Percentiles rank a stretch among this genome's conserved stretches.
Conservation (phyloP, 2,113 vertebrate species). For the Silurus asotus region DNA sequence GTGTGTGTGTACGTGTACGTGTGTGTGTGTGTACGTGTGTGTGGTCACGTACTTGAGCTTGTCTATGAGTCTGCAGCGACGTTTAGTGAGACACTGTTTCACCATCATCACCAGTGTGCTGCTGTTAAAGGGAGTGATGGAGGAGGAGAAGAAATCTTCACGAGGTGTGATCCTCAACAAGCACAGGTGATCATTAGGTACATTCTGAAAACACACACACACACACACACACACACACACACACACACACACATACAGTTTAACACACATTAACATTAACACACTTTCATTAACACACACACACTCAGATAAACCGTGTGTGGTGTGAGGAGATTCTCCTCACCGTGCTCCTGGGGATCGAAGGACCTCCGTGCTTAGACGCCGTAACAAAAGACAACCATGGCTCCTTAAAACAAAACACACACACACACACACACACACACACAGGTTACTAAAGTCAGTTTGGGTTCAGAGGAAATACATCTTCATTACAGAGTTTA, state of each 20-base stretch:
- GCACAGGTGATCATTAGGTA: constrained; percentile 79
- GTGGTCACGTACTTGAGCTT: constrained; percentile 80
- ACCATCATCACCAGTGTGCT: constrained; percentile 82
- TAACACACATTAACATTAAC: not conserved
- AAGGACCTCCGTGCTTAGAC: constrained; percentile 52
- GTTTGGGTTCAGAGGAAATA: too few species aligned
- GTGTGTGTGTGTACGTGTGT: not conserved
- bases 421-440: constrained; percentile 25
- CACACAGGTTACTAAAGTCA: not conserved
- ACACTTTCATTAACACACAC: not conserved
- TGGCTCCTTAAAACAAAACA: constrained; percentile 73
- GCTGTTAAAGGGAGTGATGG: constrained; percentile 77
- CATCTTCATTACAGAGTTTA: too few species aligned
- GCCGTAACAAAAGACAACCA: constrained; percentile 79
- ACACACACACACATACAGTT: not conserved
- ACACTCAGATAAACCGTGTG: not conserved
- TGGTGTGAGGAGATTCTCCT: constrained; percentile 48
- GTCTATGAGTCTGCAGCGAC: constrained; percentile 73
- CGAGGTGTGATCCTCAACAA: constrained; percentile 84
- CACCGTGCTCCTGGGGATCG: constrained; percentile 66
- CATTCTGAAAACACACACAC: constrained; percentile 25
- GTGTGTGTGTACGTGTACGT: not conserved
- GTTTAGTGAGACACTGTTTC: constrained; percentile 87
- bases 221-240: not conserved
- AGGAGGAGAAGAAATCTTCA: constrained; percentile 77